Evolutionary conservation across 2,113 vertebrate genomes (phyloP).

Genomic region (Coreoperca whiteheadi): DNA sequence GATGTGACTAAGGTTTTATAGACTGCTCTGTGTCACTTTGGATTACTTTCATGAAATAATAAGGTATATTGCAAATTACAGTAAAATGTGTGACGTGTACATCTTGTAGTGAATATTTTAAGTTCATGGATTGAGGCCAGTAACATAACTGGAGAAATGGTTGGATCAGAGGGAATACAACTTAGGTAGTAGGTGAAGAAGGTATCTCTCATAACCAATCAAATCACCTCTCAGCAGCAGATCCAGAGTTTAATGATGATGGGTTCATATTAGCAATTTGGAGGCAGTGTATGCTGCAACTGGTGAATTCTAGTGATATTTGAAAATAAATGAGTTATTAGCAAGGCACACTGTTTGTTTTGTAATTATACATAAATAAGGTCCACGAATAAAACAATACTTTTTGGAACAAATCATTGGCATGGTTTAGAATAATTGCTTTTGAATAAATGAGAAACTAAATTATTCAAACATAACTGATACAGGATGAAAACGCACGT

Average conservation of each 20-base stretch:
- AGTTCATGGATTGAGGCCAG: not conserved
- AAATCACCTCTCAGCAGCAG: not conserved
- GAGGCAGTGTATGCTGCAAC: not conserved
- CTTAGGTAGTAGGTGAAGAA: not conserved
- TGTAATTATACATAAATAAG: slow-evolving; percentile 21
- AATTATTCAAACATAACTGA: slow-evolving; percentile 25
- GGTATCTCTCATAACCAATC: not conserved
- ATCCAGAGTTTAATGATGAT: not conserved
- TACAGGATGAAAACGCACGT: slow-evolving; percentile 4
- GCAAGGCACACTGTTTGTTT: slow-evolving; percentile 19
- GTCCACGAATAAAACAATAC: slow-evolving; percentile 12
- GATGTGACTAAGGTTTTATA: slow-evolving; percentile 6
- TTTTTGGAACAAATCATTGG: slow-evolving; percentile 26
- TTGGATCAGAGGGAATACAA: not conserved
- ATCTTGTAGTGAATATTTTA: slow-evolving; percentile 2
- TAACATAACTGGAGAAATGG: not conserved
- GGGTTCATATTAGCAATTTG: not conserved
- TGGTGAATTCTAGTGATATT: not conserved
- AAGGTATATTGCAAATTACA: not conserved
- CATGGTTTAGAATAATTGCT: slow-evolving; percentile 35
- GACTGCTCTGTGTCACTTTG: slow-evolving; percentile 3
- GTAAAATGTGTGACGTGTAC: not conserved
- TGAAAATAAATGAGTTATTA: slow-evolving; percentile 11
- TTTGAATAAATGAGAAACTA: slow-evolving; percentile 43
- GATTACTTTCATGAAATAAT: slow-evolving; percentile 34